These are phyloP conservation scores for Calliopum simillimum DNA, from an alignment of 2,888 invertebrate species.

Conservation along the genomic window DNA sequence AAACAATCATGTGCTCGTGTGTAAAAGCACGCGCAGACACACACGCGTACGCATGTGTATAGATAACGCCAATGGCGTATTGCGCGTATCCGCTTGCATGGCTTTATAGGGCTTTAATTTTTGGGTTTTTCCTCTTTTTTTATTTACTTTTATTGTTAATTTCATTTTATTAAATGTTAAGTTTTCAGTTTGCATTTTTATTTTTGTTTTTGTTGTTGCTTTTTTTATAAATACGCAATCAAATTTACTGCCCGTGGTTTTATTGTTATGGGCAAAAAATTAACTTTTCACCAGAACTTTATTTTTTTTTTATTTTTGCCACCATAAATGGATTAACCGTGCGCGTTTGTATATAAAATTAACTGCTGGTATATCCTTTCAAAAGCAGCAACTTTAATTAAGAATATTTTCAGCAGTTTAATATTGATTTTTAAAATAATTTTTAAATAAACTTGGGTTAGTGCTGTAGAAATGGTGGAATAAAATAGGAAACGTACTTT, in stretches of 20 bases:
- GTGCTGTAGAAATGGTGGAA: too few species aligned
- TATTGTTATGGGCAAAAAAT: slow-evolving; percentile 38
- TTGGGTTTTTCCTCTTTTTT: not conserved
- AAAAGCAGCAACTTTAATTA: too few species aligned
- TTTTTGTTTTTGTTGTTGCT: slow-evolving; percentile 14
- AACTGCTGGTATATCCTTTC: too few species aligned
- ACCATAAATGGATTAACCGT: not conserved
- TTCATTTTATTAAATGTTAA: slow-evolving; percentile 10
- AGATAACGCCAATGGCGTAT: not conserved
- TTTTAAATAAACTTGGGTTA: too few species aligned
- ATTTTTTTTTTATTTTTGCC: slow-evolving; percentile 12
- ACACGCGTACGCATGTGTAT: not conserved
- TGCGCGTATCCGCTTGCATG: not conserved
- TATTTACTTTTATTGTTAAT: not conserved
- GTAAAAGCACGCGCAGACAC: too few species aligned
- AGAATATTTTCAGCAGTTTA: too few species aligned
- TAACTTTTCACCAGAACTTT: slow-evolving; percentile 31
- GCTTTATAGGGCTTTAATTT: not conserved
- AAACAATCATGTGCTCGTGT: not conserved
- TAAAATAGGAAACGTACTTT: too few species aligned
- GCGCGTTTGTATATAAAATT: too few species aligned
- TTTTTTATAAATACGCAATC: slow-evolving; percentile 30
- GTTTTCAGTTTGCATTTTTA: slow-evolving; percentile 9
- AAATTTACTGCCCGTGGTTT: slow-evolving; percentile 36
- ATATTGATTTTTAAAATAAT: too few species aligned